Evolutionary conservation across 2,113 vertebrate species (phyloP).

Genomic region (Vicugna pacos): DNA sequence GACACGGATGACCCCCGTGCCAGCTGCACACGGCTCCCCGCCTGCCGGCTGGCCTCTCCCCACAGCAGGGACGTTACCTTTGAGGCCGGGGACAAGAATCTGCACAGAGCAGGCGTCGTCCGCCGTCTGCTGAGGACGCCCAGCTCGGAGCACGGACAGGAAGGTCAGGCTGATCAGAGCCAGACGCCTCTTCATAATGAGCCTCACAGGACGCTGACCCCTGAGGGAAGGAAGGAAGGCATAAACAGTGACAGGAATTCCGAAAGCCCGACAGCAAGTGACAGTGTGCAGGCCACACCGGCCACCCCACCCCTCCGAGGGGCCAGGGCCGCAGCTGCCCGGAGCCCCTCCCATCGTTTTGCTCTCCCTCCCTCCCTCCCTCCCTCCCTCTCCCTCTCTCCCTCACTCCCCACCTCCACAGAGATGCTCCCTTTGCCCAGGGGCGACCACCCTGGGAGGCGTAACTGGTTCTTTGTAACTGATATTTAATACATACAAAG

Average conservation of each 20-base stretch:
- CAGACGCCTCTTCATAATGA: slow-evolving; percentile 91
- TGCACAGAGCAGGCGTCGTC: slow-evolving; percentile 97
- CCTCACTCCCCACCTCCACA: background rate
- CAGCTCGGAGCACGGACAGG: slow-evolving; percentile 88
- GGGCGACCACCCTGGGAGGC: background rate
- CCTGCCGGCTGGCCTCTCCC: fast-evolving
- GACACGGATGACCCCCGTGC: background rate
- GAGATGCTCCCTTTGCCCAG: background rate
- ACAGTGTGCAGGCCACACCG: background rate
- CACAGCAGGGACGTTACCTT: slow-evolving; percentile 89
- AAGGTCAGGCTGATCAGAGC: slow-evolving; percentile 89
- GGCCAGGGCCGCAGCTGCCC: too few species aligned
- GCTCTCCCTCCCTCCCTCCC: too few species aligned
- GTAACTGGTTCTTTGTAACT: background rate
- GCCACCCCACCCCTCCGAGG: background rate
- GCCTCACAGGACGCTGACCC: slow-evolving; percentile 83
- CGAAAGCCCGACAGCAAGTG: background rate
- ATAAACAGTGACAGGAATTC: slow-evolving; percentile 84
- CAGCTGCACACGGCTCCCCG: fast-evolving
- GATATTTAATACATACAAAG: fast-evolving
- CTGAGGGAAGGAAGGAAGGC: slow-evolving; percentile 85
- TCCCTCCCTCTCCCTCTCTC: background rate
- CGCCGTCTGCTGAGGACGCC: slow-evolving; percentile 89
- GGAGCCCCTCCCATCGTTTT: too few species aligned
- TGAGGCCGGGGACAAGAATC: slow-evolving; percentile 97